Evolutionary conservation across 2,113 vertebrate genomes (phyloP).

Genomic region (Origma solitaria): DNA sequence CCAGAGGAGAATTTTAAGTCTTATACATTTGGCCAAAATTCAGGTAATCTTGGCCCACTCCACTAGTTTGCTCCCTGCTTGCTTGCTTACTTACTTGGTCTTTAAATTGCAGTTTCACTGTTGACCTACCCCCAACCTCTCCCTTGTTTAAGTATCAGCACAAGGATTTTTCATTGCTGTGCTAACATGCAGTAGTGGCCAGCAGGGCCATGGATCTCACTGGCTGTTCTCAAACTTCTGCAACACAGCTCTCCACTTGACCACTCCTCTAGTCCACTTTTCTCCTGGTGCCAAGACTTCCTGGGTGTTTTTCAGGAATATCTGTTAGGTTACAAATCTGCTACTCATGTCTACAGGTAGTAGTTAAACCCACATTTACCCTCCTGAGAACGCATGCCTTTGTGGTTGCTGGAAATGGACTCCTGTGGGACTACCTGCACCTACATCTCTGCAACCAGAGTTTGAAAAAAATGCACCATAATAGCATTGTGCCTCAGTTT

Average conservation of each 20-base stretch:
- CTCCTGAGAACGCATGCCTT: background rate
- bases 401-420: background rate
- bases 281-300: background rate
- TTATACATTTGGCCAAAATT: background rate
- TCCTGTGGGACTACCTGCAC: background rate
- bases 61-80: background rate
- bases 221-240: background rate
- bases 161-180: background rate
- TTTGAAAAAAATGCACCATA: background rate
- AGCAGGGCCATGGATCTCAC: background rate
- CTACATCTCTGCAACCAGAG: background rate
- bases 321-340: background rate
- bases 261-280: background rate
- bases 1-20: background rate
- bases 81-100: background rate
- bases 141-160: background rate
- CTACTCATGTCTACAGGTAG: background rate
- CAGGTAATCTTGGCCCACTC: background rate
- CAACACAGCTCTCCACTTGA: background rate
- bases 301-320: background rate
- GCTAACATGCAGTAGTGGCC: background rate
- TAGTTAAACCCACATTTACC: background rate
- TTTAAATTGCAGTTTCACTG: background rate
- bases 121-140: background rate
- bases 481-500: background rate